phyloP scores from a whole-genome alignment of 2,888 invertebrate genomes.

The Oscheius onirici region DNA sequence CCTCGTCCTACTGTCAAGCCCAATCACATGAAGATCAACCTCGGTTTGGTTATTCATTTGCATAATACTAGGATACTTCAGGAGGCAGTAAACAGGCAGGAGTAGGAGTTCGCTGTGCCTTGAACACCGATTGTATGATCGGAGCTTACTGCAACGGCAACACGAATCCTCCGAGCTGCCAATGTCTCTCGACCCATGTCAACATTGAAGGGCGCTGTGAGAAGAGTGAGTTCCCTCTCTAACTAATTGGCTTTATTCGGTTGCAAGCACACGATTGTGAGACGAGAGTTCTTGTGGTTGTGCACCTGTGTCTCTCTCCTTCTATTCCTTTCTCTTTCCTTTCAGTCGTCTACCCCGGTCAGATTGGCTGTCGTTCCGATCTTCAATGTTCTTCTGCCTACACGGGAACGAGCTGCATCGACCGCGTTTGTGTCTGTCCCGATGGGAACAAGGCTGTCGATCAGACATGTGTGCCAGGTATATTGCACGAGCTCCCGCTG shows the following conservation, averaged over 20 bases:
- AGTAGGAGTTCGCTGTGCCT: constrained; percentile 66
- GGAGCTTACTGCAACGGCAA: constrained; percentile 72
- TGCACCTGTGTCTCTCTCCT: neutral
- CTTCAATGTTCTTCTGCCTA: constrained; percentile 69
- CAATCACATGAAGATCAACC: constrained; percentile 51
- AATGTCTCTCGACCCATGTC: constrained; percentile 71
- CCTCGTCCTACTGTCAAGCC: constrained; percentile 42
- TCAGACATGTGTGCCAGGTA: constrained; percentile 71
- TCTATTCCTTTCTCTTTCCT: constrained; percentile 38
- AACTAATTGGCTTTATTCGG: neutral
- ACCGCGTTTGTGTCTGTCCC: constrained; percentile 69
- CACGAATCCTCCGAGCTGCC: constrained; percentile 68
- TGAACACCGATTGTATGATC: constrained; percentile 70
- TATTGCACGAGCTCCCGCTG: constrained; percentile 8
- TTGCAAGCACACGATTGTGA: neutral
- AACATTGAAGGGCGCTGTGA: constrained; percentile 68
- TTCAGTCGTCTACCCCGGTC: constrained; percentile 71
- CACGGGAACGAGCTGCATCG: constrained; percentile 64
- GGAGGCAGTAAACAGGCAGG: constrained; percentile 63
- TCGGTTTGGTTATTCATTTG: constrained; percentile 33
- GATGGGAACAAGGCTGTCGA: constrained; percentile 67
- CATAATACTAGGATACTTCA: constrained; percentile 25
- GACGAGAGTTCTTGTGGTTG: neutral
- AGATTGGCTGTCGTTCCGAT: constrained; percentile 69
- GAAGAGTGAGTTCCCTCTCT: constrained; percentile 57